A percentile compares a stretch with the other conserved stretches of the same genome.
These are phyloP conservation scores for Oscheius sp. DNA, from an alignment of 1,140 invertebrate genomes.

Conservation along the genomic window DNA sequence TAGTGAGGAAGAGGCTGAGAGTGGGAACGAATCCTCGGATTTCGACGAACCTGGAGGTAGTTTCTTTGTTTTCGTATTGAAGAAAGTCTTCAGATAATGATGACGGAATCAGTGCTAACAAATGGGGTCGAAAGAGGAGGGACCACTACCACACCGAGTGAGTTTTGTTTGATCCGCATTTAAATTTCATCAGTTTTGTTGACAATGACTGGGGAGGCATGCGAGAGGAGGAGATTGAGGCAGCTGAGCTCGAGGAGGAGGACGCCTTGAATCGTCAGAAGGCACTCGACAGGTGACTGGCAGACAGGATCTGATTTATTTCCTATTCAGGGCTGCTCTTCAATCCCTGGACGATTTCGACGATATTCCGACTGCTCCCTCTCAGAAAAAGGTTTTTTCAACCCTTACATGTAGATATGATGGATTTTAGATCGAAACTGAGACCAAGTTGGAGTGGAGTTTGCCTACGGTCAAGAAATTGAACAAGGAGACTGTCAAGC, in stretches of 20 bases:
- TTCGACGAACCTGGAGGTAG: conserved; percentile 24
- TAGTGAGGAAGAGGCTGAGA: conserved; percentile 12
- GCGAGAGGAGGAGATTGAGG: conserved; percentile 36
- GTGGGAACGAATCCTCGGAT: conserved; percentile 32
- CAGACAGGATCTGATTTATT: background rate
- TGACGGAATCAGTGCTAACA: conserved; percentile 28
- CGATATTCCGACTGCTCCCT: conserved; percentile 2
- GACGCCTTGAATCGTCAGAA: conserved; percentile 36
- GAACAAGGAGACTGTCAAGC: conserved; percentile 1
- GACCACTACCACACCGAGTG: conserved; percentile 32
- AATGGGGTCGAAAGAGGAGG: conserved; percentile 33
- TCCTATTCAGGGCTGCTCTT: background rate
- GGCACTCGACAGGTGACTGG: conserved; percentile 19
- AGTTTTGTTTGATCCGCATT: background rate
- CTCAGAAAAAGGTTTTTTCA: conserved; percentile 25
- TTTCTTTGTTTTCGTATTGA: background rate
- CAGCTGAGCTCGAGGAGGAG: conserved; percentile 36
- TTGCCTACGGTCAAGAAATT: background rate
- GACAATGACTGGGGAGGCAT: conserved; percentile 41
- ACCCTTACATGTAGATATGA: no score
- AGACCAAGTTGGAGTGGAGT: background rate
- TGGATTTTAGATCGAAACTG: conserved; percentile 14
- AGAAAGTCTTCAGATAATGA: background rate
- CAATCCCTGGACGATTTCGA: conserved; percentile 20
- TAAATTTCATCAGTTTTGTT: conserved; percentile 26